phyloP scores from a whole-genome alignment of 2,888 invertebrate species.

The Drosophila algonquin region DNA sequence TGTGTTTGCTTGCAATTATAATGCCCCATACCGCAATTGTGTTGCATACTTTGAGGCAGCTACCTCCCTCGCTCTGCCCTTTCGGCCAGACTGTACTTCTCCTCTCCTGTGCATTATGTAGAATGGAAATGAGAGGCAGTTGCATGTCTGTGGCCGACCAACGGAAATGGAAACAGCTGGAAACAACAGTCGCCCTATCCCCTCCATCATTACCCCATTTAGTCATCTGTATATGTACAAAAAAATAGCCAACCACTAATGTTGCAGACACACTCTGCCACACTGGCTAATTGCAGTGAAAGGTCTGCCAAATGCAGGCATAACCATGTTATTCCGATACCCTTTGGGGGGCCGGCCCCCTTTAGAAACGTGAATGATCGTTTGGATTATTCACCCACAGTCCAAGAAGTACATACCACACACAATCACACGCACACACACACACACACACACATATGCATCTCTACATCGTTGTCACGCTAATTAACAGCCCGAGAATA shows the following conservation, averaged over 20 bases:
- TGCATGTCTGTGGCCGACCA: slow-evolving; percentile 64
- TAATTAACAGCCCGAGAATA: slow-evolving; percentile 71
- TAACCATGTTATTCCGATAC: slow-evolving; percentile 44
- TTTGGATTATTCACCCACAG: neutral
- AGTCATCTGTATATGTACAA: slow-evolving; percentile 7
- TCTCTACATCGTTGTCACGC: slow-evolving; percentile 42
- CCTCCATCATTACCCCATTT: neutral
- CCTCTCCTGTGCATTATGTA: slow-evolving; percentile 54
- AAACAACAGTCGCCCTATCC: slow-evolving; percentile 57
- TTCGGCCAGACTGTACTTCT: neutral
- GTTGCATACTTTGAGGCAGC: slow-evolving; percentile 72
- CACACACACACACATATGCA: neutral
- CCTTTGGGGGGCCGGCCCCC: neutral
- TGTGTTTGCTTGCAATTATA: slow-evolving; percentile 59
- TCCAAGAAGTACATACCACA: slow-evolving; percentile 1
- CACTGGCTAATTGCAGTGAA: slow-evolving; percentile 72
- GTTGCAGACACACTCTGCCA: slow-evolving; percentile 37
- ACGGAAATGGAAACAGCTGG: slow-evolving; percentile 74
- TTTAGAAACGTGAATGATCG: too few relatives aligned
- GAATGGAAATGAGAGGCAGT: slow-evolving; percentile 3
- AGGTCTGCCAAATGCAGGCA: slow-evolving; percentile 63
- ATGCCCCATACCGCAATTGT: slow-evolving; percentile 71
- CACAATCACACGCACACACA: neutral
- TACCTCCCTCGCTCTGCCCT: slow-evolving; percentile 6
- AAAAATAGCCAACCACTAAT: slow-evolving; percentile 66